Conservation (phyloP, 2,113 vertebrate species). For the Ageneiosus marmoratus region DNA sequence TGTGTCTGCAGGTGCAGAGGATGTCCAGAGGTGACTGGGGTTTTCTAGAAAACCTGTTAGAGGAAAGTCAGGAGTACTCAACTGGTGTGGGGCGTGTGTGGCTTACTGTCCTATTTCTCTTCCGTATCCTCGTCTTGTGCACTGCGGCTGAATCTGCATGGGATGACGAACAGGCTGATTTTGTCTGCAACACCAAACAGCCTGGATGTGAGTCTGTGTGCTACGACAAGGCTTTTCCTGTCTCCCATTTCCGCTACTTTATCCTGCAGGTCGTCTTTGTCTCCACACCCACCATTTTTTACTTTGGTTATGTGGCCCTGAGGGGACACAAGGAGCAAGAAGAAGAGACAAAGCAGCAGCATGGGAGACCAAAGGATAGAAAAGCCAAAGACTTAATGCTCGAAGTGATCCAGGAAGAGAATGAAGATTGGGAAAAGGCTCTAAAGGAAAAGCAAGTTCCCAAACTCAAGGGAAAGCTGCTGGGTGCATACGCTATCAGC, state of each 20-base stretch:
- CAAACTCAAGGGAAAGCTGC: constrained; percentile 76
- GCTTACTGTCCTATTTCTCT: constrained; percentile 95
- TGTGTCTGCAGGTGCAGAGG: constrained; percentile 64
- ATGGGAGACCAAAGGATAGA: constrained; percentile 24
- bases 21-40: constrained; percentile 94
- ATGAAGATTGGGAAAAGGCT: not conserved
- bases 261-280: constrained; percentile 96
- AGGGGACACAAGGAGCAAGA: constrained; percentile 69
- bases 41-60: constrained; percentile 90
- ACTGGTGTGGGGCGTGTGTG: constrained; percentile 89
- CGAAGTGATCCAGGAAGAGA: constrained; percentile 62
- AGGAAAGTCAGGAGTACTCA: constrained; percentile 92
- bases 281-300: constrained; percentile 91
- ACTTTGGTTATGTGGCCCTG: constrained; percentile 88
- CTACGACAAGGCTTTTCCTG: constrained; percentile 93
- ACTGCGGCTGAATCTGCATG: constrained; percentile 90
- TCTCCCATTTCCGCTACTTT: constrained; percentile 96
- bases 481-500: constrained; percentile 84
- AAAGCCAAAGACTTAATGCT: constrained; percentile 47
- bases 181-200: constrained; percentile 90
- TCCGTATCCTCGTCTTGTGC: constrained; percentile 90
- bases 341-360: constrained; percentile 51
- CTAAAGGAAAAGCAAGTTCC: constrained; percentile 15
- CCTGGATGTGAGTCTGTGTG: constrained; percentile 90
- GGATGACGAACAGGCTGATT: constrained; percentile 92